Percentiles rank a stretch among this genome's conserved stretches.
These are phyloP conservation scores for Zhuqinia jingwanae DNA, from an alignment of 2,888 invertebrate genomes.

Conservation along the genomic window DNA sequence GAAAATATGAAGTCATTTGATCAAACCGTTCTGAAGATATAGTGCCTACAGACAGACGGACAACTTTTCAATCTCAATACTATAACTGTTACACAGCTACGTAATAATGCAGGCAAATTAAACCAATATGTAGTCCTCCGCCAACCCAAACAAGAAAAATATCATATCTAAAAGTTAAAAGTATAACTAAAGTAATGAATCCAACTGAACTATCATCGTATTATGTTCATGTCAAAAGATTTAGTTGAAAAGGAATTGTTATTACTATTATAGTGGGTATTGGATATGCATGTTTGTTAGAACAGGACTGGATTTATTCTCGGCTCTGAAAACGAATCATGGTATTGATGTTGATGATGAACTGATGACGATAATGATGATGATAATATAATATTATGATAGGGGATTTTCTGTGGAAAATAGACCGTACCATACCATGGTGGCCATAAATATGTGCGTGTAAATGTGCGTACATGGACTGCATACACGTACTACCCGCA, in stretches of 20 bases:
- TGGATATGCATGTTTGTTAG: conserved; percentile 37
- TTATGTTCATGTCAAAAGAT: neutral
- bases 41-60: too few relatives aligned
- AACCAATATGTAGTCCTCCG: too few relatives aligned
- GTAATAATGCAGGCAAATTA: too few relatives aligned
- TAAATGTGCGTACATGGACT: conserved; percentile 7
- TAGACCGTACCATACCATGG: conserved; percentile 27
- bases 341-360: neutral
- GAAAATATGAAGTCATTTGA: too few relatives aligned
- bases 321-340: neutral
- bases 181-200: too few relatives aligned
- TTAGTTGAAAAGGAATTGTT: neutral
- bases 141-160: too few relatives aligned
- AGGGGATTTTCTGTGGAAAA: conserved; percentile 50
- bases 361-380: neutral
- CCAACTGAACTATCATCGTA: too few relatives aligned
- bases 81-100: too few relatives aligned
- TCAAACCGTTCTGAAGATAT: too few relatives aligned
- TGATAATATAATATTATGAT: neutral
- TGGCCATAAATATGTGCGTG: conserved; percentile 41
- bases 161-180: too few relatives aligned
- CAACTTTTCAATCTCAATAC: too few relatives aligned
- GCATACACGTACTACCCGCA: neutral
- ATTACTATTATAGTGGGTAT: too few relatives aligned
- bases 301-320: neutral